Conservation (phyloP, 2,888 invertebrate genomes). For the Proisotoma minuta region DNA sequence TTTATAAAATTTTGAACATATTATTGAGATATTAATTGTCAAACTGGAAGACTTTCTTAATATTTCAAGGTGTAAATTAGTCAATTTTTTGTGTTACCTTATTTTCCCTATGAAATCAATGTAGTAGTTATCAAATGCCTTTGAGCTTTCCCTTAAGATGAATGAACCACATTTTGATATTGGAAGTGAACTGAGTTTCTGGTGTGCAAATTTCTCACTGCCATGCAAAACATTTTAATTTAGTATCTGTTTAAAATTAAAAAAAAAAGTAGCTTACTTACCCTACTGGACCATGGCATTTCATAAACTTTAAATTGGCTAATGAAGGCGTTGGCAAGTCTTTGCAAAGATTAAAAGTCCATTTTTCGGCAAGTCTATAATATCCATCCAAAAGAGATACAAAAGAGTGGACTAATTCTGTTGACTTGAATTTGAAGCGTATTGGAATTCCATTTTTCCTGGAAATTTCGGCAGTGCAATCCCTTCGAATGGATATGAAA, state of each 20-base stretch:
- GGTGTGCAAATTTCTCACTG: slow-evolving; percentile 77
- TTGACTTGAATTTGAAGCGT: slow-evolving; percentile 66
- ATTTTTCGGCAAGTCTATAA: slow-evolving; percentile 78
- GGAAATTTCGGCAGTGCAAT: slow-evolving; percentile 69
- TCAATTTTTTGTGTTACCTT: no score
- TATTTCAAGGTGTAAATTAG: no score
- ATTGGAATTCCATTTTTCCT: slow-evolving; percentile 71
- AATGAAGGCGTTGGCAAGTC: slow-evolving; percentile 76
- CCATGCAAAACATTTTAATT: slow-evolving; percentile 44
- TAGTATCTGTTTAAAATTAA: slow-evolving; percentile 13
- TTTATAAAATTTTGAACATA: no score
- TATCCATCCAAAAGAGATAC: slow-evolving; percentile 80
- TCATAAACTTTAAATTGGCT: slow-evolving; percentile 64
- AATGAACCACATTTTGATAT: slow-evolving; percentile 71
- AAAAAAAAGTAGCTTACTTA: slow-evolving; percentile 54
- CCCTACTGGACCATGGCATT: slow-evolving; percentile 89
- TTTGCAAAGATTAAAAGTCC: slow-evolving; percentile 84
- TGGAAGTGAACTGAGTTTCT: slow-evolving; percentile 74
- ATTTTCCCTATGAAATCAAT: slow-evolving; percentile 75
- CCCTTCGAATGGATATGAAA: slow-evolving; percentile 67
- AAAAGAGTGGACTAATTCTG: slow-evolving; percentile 67
- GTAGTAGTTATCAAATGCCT: slow-evolving; percentile 71
- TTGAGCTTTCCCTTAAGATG: slow-evolving; percentile 75
- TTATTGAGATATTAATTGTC: no score
- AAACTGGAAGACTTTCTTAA: no score